phyloP scores from a whole-genome alignment of 2,888 invertebrate species.

The Trilocha varians region DNA sequence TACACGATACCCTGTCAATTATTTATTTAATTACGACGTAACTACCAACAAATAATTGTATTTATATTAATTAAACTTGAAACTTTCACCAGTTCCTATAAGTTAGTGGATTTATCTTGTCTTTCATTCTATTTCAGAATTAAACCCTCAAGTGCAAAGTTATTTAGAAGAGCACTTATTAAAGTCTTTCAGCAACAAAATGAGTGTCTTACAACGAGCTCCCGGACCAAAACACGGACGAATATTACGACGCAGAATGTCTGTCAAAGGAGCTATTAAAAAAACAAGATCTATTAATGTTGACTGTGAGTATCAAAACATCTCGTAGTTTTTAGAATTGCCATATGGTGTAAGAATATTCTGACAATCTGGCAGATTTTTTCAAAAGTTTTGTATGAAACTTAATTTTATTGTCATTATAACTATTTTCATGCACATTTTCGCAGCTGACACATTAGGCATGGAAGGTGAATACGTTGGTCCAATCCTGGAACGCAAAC shows the following conservation, averaged over 20 bases:
- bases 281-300: conserved; percentile 95
- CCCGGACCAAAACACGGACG: conserved; percentile 62
- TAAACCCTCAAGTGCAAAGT: conserved; percentile 87
- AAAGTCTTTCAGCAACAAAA: conserved; percentile 83
- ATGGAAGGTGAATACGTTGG: conserved; percentile 78
- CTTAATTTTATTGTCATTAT: not conserved
- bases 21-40: no score
- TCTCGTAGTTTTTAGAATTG: no score
- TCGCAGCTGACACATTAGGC: conserved; percentile 82
- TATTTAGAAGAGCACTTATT: conserved; percentile 90
- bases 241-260: conserved; percentile 81
- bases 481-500: conserved; percentile 54
- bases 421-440: not conserved
- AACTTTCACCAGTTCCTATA: not conserved
- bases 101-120: not conserved
- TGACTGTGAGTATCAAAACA: conserved; percentile 85
- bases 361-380: no score
- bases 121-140: conserved; percentile 55
- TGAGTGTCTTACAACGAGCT: conserved; percentile 76
- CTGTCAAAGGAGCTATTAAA: conserved; percentile 93
- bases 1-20: no score
- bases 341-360: no score
- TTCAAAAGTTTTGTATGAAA: no score
- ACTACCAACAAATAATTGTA: no score
- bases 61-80: no score